These are phyloP conservation scores for Acanthosoma haemorrhoidale DNA, from an alignment of 2,888 invertebrate genomes.

Conservation along the genomic window DNA sequence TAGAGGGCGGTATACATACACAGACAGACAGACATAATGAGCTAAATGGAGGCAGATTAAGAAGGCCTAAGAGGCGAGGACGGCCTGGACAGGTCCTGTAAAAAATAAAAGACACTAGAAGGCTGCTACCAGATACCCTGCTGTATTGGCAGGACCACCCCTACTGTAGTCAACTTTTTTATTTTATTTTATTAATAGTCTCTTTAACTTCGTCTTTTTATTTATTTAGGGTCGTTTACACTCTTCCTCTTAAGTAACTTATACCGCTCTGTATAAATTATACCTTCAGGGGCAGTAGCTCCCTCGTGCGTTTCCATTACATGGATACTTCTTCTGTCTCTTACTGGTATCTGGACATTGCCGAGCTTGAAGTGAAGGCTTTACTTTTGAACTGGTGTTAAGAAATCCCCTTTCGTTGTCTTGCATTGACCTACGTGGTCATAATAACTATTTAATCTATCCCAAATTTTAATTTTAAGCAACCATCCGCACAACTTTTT, in stretches of 20 bases:
- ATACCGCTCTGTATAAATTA: slow-evolving; percentile 3
- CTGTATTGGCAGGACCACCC: slow-evolving; percentile 9
- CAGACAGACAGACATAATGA: no score
- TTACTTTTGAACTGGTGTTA: no score
- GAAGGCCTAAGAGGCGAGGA: not conserved
- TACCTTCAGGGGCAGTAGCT: not conserved
- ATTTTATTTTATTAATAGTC: slow-evolving; percentile 10
- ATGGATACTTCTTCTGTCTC: no score
- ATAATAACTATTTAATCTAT: no score
- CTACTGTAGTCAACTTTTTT: not conserved
- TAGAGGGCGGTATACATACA: no score
- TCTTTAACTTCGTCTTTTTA: not conserved
- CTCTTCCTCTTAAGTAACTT: slow-evolving; percentile 8
- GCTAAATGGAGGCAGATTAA: slow-evolving; percentile 12
- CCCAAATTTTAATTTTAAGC: no score
- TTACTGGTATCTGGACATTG: no score
- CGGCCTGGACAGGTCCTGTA: slow-evolving; percentile 6
- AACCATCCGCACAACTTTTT: no score
- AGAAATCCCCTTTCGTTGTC: no score
- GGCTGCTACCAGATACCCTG: not conserved
- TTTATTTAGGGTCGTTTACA: slow-evolving; percentile 14
- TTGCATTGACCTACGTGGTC: no score
- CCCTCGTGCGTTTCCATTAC: no score
- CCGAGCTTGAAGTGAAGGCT: no score
- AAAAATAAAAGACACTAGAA: not conserved